Evolutionary conservation across 2,113 vertebrate genomes (phyloP).

Genomic region (Sterrhoptilus dennistouni): DNA sequence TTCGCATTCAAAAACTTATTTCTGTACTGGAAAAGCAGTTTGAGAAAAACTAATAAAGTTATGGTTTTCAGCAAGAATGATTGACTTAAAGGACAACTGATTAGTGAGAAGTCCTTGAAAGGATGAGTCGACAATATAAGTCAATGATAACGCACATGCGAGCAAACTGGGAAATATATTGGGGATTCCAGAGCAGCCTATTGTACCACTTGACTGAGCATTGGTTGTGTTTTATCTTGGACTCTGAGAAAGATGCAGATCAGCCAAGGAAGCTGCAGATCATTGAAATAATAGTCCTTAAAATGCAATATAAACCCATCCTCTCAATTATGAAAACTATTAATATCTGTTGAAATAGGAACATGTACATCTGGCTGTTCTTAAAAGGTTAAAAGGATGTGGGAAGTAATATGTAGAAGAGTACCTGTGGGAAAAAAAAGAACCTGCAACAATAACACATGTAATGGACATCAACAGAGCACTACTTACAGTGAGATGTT

Average conservation of each 20-base stretch:
- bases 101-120: not conserved
- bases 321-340: not conserved
- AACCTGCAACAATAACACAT: not conserved
- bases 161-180: not conserved
- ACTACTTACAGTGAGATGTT: slow-evolving; percentile 1
- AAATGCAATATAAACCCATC: not conserved
- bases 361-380: not conserved
- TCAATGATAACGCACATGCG: not conserved
- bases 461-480: slow-evolving; percentile 31
- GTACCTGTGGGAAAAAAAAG: not conserved
- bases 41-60: not conserved
- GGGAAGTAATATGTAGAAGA: not conserved
- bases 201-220: not conserved
- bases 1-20: not conserved
- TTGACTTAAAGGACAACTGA: not conserved
- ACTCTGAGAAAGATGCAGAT: not conserved
- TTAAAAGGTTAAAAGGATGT: not conserved
- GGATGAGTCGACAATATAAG: not conserved
- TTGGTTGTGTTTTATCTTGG: not conserved
- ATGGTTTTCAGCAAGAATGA: not conserved
- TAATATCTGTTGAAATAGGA: slow-evolving; percentile 9
- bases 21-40: not conserved
- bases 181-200: not conserved
- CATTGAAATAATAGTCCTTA: not conserved
- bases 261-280: not conserved